These are phyloP conservation scores for Lepidothrix coronata DNA, from an alignment of 2,113 vertebrate genomes.

Conservation along the genomic window DNA sequence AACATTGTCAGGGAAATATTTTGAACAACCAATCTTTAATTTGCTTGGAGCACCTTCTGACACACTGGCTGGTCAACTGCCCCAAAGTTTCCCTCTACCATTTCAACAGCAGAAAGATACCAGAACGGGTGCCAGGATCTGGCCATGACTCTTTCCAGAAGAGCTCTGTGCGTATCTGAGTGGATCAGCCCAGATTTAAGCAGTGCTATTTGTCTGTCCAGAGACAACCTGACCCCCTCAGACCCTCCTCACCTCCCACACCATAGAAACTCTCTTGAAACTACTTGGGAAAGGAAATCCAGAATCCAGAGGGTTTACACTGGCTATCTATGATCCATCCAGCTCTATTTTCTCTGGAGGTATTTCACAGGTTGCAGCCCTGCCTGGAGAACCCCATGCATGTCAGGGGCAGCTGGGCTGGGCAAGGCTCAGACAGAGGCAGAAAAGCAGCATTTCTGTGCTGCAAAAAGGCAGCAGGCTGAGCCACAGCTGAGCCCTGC, in stretches of 20 bases:
- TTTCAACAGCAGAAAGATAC: neutral
- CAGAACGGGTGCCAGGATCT: neutral
- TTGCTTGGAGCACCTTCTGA: neutral
- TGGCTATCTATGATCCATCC: neutral
- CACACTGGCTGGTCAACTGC: neutral
- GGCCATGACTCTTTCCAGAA: neutral
- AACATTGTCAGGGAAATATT: neutral
- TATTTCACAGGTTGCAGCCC: neutral
- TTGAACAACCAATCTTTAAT: accelerated
- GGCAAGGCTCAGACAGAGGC: neutral
- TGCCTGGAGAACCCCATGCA: neutral
- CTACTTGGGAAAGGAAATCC: neutral
- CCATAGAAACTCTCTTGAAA: neutral
- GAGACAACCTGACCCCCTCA: neutral
- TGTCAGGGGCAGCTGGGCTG: neutral
- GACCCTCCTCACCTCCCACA: neutral
- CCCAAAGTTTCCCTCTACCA: neutral
- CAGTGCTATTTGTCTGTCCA: neutral
- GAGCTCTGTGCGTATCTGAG: accelerated
- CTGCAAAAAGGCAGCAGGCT: neutral
- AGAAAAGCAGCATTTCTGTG: neutral
- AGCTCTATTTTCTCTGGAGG: neutral
- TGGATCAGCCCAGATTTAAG: neutral
- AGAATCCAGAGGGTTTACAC: neutral
- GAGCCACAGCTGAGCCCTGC: neutral